These are phyloP conservation scores for Papilio protenor DNA, from an alignment of 2,888 invertebrate species.

Conservation along the genomic window DNA sequence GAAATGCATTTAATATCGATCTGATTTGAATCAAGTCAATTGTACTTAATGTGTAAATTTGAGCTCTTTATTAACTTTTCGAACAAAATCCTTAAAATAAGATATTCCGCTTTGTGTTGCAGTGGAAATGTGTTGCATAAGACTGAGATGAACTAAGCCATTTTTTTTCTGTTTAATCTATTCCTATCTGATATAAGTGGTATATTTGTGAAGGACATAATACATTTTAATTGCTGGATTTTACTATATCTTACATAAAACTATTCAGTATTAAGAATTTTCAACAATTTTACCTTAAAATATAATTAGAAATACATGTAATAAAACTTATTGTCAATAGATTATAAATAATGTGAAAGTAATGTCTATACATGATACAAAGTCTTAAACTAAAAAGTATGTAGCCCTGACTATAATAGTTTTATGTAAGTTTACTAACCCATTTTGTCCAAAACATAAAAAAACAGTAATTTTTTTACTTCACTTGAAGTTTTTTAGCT, in stretches of 20 bases:
- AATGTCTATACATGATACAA: neutral
- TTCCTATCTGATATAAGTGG: slow-evolving; percentile 38
- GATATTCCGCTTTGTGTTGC: slow-evolving; percentile 28
- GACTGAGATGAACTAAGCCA: slow-evolving; percentile 60
- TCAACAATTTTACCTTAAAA: neutral
- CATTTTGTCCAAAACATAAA: neutral
- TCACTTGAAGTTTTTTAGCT: slow-evolving; percentile 12
- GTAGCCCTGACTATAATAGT: neutral
- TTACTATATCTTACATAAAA: slow-evolving; percentile 40
- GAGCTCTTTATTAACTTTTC: slow-evolving; percentile 52
- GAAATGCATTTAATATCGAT: slow-evolving; percentile 38
- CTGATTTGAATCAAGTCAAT: slow-evolving; percentile 40
- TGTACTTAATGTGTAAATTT: slow-evolving; percentile 60
- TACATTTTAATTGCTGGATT: slow-evolving; percentile 34
- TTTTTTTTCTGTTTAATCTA: slow-evolving; percentile 44
- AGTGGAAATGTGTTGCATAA: slow-evolving; percentile 52
- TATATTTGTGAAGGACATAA: slow-evolving; percentile 42
- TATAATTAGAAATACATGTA: neutral
- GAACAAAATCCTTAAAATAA: slow-evolving; percentile 50
- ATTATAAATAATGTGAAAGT: neutral
- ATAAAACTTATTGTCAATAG: neutral
- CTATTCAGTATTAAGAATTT: slow-evolving; percentile 63
- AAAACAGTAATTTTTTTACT: too few relatives aligned
- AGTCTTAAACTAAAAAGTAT: neutral
- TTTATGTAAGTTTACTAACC: neutral